These are phyloP conservation scores for Hirudo medicinalis DNA, from an alignment of 1,140 invertebrate species.

Conservation along the genomic window DNA sequence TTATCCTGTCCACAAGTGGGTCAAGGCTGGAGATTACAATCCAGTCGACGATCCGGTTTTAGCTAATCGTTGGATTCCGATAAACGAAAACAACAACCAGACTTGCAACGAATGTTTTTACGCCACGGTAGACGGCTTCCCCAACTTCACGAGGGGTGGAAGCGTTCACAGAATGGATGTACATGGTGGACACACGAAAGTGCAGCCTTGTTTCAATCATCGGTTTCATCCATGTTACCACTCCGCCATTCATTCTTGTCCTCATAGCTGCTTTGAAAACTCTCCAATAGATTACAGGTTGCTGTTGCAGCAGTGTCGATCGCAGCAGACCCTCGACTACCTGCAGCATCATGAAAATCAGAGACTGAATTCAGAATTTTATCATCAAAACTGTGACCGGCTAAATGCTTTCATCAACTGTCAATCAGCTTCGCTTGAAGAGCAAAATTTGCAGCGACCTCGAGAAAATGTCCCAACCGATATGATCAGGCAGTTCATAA, in stretches of 20 bases:
- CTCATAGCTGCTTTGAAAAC: not conserved
- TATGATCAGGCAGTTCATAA: constrained; percentile 4
- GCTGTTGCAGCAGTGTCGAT: not conserved
- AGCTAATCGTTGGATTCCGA: not conserved
- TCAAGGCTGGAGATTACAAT: not conserved
- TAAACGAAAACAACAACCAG: not conserved
- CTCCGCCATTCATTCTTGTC: not conserved
- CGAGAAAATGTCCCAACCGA: not conserved
- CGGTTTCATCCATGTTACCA: not conserved
- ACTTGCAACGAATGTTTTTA: not conserved
- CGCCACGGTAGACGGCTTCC: not conserved
- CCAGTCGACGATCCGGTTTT: not conserved
- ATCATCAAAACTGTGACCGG: not conserved
- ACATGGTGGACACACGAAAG: not conserved
- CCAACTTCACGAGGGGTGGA: not conserved
- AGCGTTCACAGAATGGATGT: not conserved
- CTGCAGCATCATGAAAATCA: not conserved
- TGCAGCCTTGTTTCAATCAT: not conserved
- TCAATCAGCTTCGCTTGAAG: not conserved
- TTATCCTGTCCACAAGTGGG: constrained; percentile 3
- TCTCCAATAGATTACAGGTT: not conserved
- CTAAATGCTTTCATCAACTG: not conserved
- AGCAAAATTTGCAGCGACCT: not conserved
- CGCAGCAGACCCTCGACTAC: not conserved
- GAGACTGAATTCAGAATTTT: not conserved